Base-by-base conservation (phyloP, 2,888 invertebrate species). In the Acrobasis suavella region DNA sequence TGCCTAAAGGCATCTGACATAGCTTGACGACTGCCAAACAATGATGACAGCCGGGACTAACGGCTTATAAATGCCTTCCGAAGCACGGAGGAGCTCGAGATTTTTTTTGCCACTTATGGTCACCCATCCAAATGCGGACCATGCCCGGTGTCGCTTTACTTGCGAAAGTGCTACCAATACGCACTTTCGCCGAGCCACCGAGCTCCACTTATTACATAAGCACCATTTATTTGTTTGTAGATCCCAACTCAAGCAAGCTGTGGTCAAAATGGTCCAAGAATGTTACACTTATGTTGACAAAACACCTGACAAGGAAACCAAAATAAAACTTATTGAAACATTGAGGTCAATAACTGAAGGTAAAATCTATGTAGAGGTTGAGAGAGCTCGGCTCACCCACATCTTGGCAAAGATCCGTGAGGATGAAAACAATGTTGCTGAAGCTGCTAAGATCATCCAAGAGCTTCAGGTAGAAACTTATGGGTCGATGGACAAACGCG, bases 351-450 rank as follows among this genome's bases (percentile, higher is more conserved):
- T 99, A 1, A 99, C 99, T 0, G 99, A 98, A 82, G 99, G 99
- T 70, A 99, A 99, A 95, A 99, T 99, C 70, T 99, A 99, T 85
- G 99, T 99, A n/a, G 99, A 99, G 94, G 98, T 99, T 9, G 99
- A 99, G 87, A 94, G 99, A 75, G 99, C 99, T 6, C 94, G 99
- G 62, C 92, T 99, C 8, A 99, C 99, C 0, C 97, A 98, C 77
- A 97, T 96, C 72, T 87, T 98, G 66, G 97, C 97, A 0, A 95
- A 96, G 80, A 95, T 97, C 62, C 96, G 97, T 68, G 96, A 98
- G 78, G 95, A 95, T 1, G 97, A 97, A 80, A 96, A 95, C 15
- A 95, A 98, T 83, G 93, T 98, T 1, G 93, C 96, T 8, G 98
- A 97, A 75, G 99, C 99, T 15, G 98, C 98, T 0, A 95, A 96